Evolutionary conservation across 2,113 vertebrate species (phyloP).

Genomic region (Tyrannus savana): DNA sequence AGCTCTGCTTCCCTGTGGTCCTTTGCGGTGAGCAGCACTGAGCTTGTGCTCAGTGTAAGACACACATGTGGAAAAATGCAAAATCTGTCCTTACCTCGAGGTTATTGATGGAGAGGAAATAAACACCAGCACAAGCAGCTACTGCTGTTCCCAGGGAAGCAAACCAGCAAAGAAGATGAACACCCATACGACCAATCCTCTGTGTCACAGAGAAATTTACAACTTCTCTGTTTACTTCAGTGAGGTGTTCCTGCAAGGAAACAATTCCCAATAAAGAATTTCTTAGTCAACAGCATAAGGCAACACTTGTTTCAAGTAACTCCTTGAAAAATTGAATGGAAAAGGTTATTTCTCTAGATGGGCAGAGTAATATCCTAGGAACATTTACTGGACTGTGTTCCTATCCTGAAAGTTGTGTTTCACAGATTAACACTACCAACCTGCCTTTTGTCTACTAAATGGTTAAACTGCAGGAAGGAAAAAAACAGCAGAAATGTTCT

Average conservation of each 20-base stretch:
- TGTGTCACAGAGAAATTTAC: constrained; percentile 61
- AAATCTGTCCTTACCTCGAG: constrained; percentile 67
- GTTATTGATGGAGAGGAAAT: constrained; percentile 81
- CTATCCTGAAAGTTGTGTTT: neutral
- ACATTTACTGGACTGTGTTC: neutral
- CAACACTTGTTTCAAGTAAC: neutral
- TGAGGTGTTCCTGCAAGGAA: constrained; percentile 83
- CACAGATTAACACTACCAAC: neutral
- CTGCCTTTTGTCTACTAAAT: neutral
- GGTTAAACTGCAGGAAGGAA: neutral
- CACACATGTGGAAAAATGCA: neutral
- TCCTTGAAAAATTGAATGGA: neutral
- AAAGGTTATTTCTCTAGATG: neutral
- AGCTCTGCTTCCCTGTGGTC: neutral
- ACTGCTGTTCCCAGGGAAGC: constrained; percentile 76
- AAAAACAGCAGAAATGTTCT: neutral
- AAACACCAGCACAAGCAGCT: constrained; percentile 80
- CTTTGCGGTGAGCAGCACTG: rapidly evolving
- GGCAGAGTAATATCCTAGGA: neutral
- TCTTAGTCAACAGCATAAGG: neutral
- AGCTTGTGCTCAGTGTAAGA: neutral
- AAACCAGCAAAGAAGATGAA: constrained; percentile 81
- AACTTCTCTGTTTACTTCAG: constrained; percentile 73
- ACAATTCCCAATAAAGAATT: neutral
- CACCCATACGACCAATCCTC: constrained; percentile 46